Percentiles rank a stretch among this genome's conserved stretches.
These are phyloP conservation scores for Mormyrops attenuatus DNA, from an alignment of 2,797 vertebrate species.

Conservation along the genomic window DNA sequence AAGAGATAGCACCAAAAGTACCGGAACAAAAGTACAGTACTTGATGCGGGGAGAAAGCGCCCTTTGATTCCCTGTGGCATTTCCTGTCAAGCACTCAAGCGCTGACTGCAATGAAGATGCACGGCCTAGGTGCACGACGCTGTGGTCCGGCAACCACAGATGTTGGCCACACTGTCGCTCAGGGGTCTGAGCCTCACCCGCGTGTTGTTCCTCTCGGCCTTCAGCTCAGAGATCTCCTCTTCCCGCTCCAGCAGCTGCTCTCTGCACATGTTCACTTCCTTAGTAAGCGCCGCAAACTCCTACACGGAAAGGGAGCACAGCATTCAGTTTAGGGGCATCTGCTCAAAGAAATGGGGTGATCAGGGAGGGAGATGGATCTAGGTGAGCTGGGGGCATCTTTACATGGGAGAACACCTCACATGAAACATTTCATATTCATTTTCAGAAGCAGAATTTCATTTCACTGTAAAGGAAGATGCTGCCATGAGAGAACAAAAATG, in stretches of 20 bases:
- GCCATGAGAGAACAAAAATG: background rate
- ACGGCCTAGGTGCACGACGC: background rate
- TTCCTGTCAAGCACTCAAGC: background rate
- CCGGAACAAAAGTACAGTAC: background rate
- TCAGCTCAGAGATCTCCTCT: slow-evolving; percentile 54
- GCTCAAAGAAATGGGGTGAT: background rate
- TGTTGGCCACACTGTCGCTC: background rate
- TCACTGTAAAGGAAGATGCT: background rate
- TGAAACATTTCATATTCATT: background rate
- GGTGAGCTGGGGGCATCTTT: background rate
- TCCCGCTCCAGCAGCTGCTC: slow-evolving; percentile 93
- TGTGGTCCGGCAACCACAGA: background rate
- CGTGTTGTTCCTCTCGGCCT: background rate
- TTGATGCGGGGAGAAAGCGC: background rate
- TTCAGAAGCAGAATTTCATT: background rate
- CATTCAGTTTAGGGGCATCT: background rate
- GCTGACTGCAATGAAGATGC: background rate
- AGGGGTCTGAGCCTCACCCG: background rate
- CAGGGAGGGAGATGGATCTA: background rate
- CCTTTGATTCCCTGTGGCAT: background rate
- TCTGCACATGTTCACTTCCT: slow-evolving; percentile 87
- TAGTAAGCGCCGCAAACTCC: slow-evolving; percentile 66
- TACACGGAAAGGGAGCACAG: background rate
- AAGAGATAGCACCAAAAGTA: background rate
- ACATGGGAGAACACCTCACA: background rate